These are phyloP conservation scores for Antitype chi DNA, from an alignment of 2,888 invertebrate species.

Conservation along the genomic window DNA sequence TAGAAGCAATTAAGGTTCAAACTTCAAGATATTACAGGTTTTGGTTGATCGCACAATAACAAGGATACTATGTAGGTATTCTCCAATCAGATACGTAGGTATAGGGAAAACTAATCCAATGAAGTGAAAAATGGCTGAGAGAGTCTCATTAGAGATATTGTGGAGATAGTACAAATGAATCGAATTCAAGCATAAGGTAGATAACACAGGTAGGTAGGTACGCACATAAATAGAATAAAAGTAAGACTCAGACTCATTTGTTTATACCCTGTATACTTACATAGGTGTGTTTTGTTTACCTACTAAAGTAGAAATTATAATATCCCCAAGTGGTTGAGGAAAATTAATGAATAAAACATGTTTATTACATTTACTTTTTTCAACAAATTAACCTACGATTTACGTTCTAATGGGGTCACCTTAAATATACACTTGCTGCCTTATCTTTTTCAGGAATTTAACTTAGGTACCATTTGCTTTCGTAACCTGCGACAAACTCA, in stretches of 20 bases:
- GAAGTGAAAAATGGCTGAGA: conserved; percentile 11
- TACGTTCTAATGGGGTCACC: conserved; percentile 44
- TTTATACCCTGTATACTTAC: background rate
- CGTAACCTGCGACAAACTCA: conserved; percentile 30
- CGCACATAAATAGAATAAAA: background rate
- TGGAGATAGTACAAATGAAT: background rate
- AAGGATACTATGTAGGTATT: background rate
- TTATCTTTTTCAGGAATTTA: conserved; percentile 42
- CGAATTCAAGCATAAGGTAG: background rate
- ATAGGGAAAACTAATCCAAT: conserved; percentile 7
- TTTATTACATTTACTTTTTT: conserved; percentile 33
- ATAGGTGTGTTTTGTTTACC: conserved; percentile 5
- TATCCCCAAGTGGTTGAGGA: conserved; percentile 9
- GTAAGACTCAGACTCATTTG: background rate
- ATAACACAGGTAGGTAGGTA: background rate
- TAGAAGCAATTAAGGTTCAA: background rate
- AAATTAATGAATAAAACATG: conserved; percentile 50
- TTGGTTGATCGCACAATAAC: conserved; percentile 6
- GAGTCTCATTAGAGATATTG: conserved; percentile 9
- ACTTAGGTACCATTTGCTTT: conserved; percentile 38
- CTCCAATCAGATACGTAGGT: background rate
- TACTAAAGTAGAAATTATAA: conserved; percentile 7
- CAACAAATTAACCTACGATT: conserved; percentile 39
- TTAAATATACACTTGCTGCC: conserved; percentile 34
- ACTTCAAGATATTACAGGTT: background rate